Evolutionary conservation across 2,888 invertebrate genomes (phyloP).

Genomic region (Spodoptera picta): DNA sequence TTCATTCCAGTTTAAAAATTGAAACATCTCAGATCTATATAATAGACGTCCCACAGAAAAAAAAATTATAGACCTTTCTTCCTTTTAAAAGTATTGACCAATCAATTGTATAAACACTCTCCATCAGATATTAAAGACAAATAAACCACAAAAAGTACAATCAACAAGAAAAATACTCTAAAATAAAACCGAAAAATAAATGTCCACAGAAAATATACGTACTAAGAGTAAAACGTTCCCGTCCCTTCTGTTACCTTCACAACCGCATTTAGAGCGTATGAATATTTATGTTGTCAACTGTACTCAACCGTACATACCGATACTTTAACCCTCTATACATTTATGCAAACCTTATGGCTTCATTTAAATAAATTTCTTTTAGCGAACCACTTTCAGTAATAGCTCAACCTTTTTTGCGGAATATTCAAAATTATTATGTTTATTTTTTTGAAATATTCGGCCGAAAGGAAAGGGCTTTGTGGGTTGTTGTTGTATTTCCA

Average conservation of each 20-base stretch:
- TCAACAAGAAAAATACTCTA: slow-evolving; percentile 2
- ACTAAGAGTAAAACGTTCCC: slow-evolving; percentile 4
- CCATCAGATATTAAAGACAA: not conserved
- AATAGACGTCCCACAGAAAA: too few relatives aligned
- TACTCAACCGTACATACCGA: slow-evolving; percentile 19
- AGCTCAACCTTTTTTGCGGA: slow-evolving; percentile 22
- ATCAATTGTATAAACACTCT: too few relatives aligned
- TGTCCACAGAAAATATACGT: slow-evolving; percentile 8
- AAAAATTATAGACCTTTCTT: too few relatives aligned
- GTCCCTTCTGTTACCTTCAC: slow-evolving; percentile 22
- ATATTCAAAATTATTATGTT: slow-evolving; percentile 36
- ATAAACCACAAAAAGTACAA: slow-evolving; percentile 6
- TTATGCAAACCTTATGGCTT: slow-evolving; percentile 50
- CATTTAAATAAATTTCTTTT: slow-evolving; percentile 53
- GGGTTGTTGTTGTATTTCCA: slow-evolving; percentile 15
- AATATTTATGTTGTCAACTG: slow-evolving; percentile 48
- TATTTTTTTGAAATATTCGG: slow-evolving; percentile 25
- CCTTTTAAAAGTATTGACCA: too few relatives aligned
- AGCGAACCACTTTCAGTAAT: slow-evolving; percentile 12
- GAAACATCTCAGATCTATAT: too few relatives aligned
- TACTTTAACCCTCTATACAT: slow-evolving; percentile 12
- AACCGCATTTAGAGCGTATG: slow-evolving; percentile 42
- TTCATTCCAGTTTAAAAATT: too few relatives aligned
- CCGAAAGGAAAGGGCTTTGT: slow-evolving; percentile 14
- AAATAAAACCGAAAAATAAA: slow-evolving; percentile 8